Conservation (phyloP, 2,888 invertebrate species). For the Platynereis dumerilii region DNA sequence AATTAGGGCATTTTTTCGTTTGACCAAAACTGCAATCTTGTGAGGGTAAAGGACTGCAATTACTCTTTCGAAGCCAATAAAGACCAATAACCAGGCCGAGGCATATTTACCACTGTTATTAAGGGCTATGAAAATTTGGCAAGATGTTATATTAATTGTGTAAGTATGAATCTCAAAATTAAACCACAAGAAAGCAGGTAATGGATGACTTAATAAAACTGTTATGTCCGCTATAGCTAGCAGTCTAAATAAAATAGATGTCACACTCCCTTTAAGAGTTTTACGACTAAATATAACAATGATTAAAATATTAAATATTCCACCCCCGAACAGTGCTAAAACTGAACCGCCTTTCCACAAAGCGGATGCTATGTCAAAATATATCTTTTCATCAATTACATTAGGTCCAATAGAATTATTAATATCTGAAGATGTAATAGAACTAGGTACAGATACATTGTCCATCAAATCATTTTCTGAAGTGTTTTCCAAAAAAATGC, state of each 20-base stretch:
- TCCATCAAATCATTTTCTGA: too few species aligned
- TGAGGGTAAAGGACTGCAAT: not conserved
- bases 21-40: not conserved
- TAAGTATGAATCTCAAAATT: constrained; percentile 3
- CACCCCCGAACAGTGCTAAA: not conserved
- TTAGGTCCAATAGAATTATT: too few species aligned
- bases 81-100: not conserved
- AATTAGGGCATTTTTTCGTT: not conserved
- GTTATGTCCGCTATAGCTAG: not conserved
- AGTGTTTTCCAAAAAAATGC: too few species aligned
- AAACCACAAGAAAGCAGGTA: not conserved
- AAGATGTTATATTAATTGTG: not conserved
- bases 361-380: too few species aligned
- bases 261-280: not conserved
- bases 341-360: too few species aligned
- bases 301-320: not conserved
- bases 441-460: too few species aligned
- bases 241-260: not conserved
- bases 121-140: not conserved
- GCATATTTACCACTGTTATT: not conserved
- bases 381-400: too few species aligned
- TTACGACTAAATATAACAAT: not conserved
- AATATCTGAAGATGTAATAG: too few species aligned
- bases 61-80: constrained; percentile 1
- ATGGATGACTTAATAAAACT: not conserved